Evolutionary conservation across 2,797 vertebrate genomes (phyloP).

Genomic region (Alouatta caraya): DNA sequence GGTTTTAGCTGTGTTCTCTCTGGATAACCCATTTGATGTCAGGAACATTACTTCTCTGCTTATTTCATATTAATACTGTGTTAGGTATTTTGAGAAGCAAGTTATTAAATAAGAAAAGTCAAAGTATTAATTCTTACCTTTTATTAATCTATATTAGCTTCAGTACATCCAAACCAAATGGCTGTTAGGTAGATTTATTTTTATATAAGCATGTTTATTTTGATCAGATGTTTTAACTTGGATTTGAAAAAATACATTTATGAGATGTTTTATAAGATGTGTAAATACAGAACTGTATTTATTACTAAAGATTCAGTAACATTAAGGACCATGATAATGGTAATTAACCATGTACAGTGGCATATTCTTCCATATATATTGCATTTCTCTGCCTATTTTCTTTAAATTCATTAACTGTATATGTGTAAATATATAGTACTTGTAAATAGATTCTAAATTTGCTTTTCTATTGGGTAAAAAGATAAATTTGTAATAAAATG

Average conservation of each 20-base stretch:
- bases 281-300: constrained; percentile 92
- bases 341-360: constrained; percentile 85
- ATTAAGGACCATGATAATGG: constrained; percentile 80
- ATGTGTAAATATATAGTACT: constrained; percentile 87
- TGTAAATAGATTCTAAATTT: constrained; percentile 88
- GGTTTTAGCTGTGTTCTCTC: constrained; percentile 78
- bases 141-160: constrained; percentile 77
- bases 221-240: constrained; percentile 87
- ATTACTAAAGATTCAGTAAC: constrained; percentile 85
- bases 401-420: constrained; percentile 84
- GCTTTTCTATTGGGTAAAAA: constrained; percentile 85
- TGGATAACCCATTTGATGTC: constrained; percentile 76
- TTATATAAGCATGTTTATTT: constrained; percentile 88
- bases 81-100: constrained; percentile 80
- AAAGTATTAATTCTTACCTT: constrained; percentile 76
- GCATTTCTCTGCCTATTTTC: constrained; percentile 79
- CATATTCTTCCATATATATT: constrained; percentile 82
- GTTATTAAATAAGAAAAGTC: constrained; percentile 75
- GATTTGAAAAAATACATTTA: constrained; percentile 85
- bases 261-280: constrained; percentile 87
- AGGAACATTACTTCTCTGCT: constrained; percentile 76
- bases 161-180: constrained; percentile 76
- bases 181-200: constrained; percentile 84
- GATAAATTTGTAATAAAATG: constrained; percentile 90
- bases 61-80: constrained; percentile 79